Evolutionary conservation across 2,888 invertebrate species (phyloP), one percentile per base, ranked within the genome.

Genomic region (Aspidiotus destructor): DNA sequence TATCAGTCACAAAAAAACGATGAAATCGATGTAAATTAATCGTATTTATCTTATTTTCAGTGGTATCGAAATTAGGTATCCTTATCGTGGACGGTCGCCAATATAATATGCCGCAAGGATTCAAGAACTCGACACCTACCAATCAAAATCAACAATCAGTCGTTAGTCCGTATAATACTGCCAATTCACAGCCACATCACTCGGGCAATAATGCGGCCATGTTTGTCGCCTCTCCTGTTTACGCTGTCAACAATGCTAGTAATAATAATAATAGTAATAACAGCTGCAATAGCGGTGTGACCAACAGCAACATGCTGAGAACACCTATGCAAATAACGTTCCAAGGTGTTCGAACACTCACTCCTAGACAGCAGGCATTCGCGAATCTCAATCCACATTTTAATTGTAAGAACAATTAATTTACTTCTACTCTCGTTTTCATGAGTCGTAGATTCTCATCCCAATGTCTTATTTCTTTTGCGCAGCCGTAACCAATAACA

Each of bases 41-140:
- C 5, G 28, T 28, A 28, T 28, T 28, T 28, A 28, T 28, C 28
- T 28, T 28, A 28, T 28, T 28, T 28, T 28, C 28, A 28, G 28
- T 28, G 28, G 28, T 28, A 28, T 28, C 28, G 28, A 28, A 85
- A 63, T 85, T 90, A 75, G 90, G 90, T 72, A 86, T 86, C 71
- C 88, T 90, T 74, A 86, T 90, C 57, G 90, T 90, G 70, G 90
- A 90, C 79, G 90, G 90, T 70, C 84, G 89, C 76, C 83, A 87
- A 72, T 89, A 89, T 80, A 28, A 28, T 85, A 86, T 44, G 78
- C 81, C 17, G 57, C 58, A 15, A 58, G 57, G 58, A 65, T 40
- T 48, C 40, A 28, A 17, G 42, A 60, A 13, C 40, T 61, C 62
- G 15, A 52, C 62, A 16, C 44, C 71, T 28, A 48, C 69, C 3